Evolutionary conservation across 2,797 vertebrate species (phyloP).

Genomic region (Darevskia nairensis): DNA sequence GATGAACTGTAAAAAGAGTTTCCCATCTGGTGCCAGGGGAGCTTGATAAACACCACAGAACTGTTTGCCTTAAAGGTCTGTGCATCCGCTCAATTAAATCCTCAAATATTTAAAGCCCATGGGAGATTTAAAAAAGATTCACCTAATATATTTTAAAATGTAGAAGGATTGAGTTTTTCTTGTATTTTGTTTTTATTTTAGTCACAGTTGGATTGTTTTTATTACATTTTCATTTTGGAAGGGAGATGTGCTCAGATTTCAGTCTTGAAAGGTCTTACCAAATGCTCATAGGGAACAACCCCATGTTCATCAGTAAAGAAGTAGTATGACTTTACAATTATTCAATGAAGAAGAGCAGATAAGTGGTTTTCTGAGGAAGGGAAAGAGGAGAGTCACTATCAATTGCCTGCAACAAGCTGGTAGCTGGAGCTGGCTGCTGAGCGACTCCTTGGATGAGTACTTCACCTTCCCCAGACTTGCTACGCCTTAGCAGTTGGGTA

Average conservation of each 20-base stretch:
- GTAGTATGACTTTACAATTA: background rate
- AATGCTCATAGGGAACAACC: background rate
- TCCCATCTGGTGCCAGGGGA: constrained; percentile 10
- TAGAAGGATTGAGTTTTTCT: background rate
- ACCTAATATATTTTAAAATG: background rate
- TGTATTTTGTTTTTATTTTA: background rate
- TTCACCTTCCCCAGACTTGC: background rate
- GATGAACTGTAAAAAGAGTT: constrained; percentile 21
- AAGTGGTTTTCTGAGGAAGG: background rate
- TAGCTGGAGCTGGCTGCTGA: background rate
- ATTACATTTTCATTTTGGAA: background rate
- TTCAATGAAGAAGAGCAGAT: too few species aligned
- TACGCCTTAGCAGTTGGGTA: background rate
- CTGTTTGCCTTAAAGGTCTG: background rate
- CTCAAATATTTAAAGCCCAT: background rate
- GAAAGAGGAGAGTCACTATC: background rate
- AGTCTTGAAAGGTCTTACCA: background rate
- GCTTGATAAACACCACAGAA: background rate
- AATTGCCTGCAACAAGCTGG: background rate
- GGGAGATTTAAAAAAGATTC: constrained; percentile 4
- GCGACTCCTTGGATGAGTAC: background rate
- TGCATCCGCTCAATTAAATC: constrained; percentile 20
- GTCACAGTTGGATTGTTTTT: background rate
- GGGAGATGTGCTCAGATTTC: background rate
- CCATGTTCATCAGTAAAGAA: background rate